These are phyloP conservation scores for Camponotus fellah DNA, from an alignment of 2,888 invertebrate species.

Conservation along the genomic window DNA sequence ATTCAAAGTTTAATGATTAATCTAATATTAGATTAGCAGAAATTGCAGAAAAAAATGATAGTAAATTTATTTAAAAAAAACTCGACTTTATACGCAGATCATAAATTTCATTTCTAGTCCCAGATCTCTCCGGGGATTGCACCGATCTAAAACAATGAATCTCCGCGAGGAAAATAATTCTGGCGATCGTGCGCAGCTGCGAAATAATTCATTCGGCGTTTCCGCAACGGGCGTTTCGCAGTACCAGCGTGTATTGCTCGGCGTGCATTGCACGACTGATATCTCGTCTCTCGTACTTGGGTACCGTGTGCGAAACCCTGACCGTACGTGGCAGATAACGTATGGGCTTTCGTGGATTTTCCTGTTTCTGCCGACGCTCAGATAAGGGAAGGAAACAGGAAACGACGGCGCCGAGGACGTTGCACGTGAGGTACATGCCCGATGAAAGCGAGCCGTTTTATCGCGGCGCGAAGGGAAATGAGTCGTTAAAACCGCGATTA, in stretches of 20 bases:
- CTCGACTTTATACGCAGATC: neutral
- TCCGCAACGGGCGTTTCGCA: slow-evolving; percentile 47
- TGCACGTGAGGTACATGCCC: slow-evolving; percentile 73
- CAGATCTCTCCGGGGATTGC: neutral
- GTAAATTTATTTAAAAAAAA: neutral
- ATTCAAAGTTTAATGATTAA: neutral
- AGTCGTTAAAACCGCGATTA: slow-evolving; percentile 68
- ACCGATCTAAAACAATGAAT: slow-evolving; percentile 38
- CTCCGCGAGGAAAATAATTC: slow-evolving; percentile 37
- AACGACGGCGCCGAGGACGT: slow-evolving; percentile 67
- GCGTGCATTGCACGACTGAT: slow-evolving; percentile 39
- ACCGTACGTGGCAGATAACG: slow-evolving; percentile 64
- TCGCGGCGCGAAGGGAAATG: slow-evolving; percentile 66
- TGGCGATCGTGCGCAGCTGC: slow-evolving; percentile 40
- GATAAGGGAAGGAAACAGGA: slow-evolving; percentile 75
- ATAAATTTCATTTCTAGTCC: neutral
- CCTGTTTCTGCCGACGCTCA: slow-evolving; percentile 71
- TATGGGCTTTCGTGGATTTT: slow-evolving; percentile 76
- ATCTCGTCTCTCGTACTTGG: slow-evolving; percentile 41
- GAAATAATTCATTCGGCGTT: slow-evolving; percentile 67
- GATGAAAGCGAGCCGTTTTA: slow-evolving; percentile 75
- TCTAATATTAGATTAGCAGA: neutral
- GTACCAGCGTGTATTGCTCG: slow-evolving; percentile 18
- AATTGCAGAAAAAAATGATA: neutral
- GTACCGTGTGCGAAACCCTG: slow-evolving; percentile 48